Base-by-base conservation (phyloP, 2,113 vertebrate genomes). In the Amphiprion percula region DNA sequence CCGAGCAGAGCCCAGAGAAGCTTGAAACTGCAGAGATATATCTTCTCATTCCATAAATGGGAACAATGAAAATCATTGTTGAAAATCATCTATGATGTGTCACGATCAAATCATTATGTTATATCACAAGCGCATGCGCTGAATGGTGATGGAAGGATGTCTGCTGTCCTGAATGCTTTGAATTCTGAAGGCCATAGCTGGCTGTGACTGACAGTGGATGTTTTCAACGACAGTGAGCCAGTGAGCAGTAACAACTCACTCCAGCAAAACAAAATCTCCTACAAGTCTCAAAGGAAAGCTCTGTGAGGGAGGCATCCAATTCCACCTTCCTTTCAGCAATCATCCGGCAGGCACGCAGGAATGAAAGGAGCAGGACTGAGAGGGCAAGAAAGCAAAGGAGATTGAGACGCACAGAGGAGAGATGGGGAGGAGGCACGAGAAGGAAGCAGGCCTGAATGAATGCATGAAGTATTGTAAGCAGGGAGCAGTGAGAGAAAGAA, bases 271-370 rank as follows among this genome's bases (percentile, higher is more conserved):
- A 74, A 88, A 91, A 88, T 91, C 81, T 82, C 65, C 70, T 50
- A 74, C 72, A 59, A 86, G 81, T 88, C 89, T 92, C 85, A 90
- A 84, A 86, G 84, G 83, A 80, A 79, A 87, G 80, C 83, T 77
- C 71, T 76, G 50, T 28, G 55, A 91, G 75, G 79, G 79, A 92
- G 76, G 75, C 87, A 89, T 91, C 91, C 90, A 91, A 88, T 92
- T 92, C 84, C 88, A 90, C 85, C 83, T 86, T 72, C 73, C 86
- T 88, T 91, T 90, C 86, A 91, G 88, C 87, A 24, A 68, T 83
- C 61, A 56, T 82, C 82, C 46, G 30, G 74, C 79, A 74, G 83
- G 77, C 84, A 79, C 52, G n/a, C 55, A 59, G 65, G 77, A 87
- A 84, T 82, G 90, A 89, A 89, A 88, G 86, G 64, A 74, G 65